Conservation (phyloP, 2,888 invertebrate genomes). For the Mongoloraphidia duomilia region DNA sequence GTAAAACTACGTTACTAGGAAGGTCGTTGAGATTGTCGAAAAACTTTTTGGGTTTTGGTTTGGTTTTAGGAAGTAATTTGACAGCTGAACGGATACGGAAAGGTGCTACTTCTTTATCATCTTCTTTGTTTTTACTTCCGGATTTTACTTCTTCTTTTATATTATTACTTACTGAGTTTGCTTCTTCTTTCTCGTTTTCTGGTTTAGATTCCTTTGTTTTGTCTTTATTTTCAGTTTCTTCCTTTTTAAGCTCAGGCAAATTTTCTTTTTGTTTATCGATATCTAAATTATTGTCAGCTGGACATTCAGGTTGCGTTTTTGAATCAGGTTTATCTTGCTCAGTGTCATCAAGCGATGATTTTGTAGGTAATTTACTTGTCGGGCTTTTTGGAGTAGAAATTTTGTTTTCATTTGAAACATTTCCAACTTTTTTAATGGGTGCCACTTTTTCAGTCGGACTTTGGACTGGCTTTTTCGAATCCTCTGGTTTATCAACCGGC, state of each 20-base stretch:
- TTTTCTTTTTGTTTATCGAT: too few species aligned
- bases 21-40: slow-evolving; percentile 8
- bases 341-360: too few species aligned
- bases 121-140: slow-evolving; percentile 1
- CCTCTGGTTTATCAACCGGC: too few species aligned
- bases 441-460: too few species aligned
- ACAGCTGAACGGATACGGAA: neutral
- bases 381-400: too few species aligned
- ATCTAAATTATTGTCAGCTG: too few species aligned
- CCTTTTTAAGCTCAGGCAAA: neutral
- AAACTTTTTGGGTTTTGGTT: neutral
- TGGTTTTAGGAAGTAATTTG: neutral
- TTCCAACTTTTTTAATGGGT: too few species aligned
- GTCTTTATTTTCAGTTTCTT: slow-evolving; percentile 11
- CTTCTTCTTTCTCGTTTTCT: slow-evolving; percentile 16
- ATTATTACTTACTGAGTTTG: slow-evolving; percentile 13
- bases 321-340: too few species aligned
- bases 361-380: too few species aligned
- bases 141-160: slow-evolving; percentile 8
- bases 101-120: neutral
- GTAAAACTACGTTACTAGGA: slow-evolving; percentile 3
- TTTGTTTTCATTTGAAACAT: too few species aligned
- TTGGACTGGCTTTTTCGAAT: too few species aligned
- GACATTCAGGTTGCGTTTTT: too few species aligned
- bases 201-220: slow-evolving; percentile 8